A percentile compares a stretch with the other conserved stretches of the same genome.
phyloP scores from a whole-genome alignment of 2,888 invertebrate genomes.

The Megalurothrips usitatus region DNA sequence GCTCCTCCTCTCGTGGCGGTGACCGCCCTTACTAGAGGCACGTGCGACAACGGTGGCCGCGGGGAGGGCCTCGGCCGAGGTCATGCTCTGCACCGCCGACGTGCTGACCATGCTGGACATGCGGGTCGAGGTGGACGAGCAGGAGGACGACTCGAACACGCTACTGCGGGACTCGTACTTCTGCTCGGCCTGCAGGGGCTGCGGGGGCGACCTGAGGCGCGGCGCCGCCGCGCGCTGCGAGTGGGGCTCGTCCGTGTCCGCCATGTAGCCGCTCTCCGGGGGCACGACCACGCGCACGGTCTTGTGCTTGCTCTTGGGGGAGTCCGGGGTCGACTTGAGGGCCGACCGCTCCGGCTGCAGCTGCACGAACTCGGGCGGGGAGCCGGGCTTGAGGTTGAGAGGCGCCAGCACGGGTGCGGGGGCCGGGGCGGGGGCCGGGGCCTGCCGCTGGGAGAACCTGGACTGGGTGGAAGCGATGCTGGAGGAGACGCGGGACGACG shows the following conservation, averaged over 20 bases:
- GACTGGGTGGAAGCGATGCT: slow-evolving; percentile 38
- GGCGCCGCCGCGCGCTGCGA: not conserved
- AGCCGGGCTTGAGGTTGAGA: slow-evolving; percentile 45
- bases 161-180: slow-evolving; percentile 36
- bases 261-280: slow-evolving; percentile 61
- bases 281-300: slow-evolving; percentile 43
- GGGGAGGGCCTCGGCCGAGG: not conserved
- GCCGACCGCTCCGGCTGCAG: slow-evolving; percentile 39
- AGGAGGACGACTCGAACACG: not conserved
- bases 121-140: not conserved
- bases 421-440: not conserved
- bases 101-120: not conserved
- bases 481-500: slow-evolving; percentile 35
- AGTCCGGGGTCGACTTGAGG: slow-evolving; percentile 47
- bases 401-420: not conserved
- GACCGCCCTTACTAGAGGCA: not conserved
- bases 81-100: not conserved
- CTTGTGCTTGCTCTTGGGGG: slow-evolving; percentile 53
- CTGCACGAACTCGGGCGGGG: slow-evolving; percentile 46
- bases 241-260: slow-evolving; percentile 62
- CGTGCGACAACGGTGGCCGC: not conserved
- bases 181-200: slow-evolving; percentile 31
- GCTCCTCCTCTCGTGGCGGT: not conserved
- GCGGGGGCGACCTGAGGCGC: not conserved
- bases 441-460: not conserved